Evolutionary conservation across 1,140 invertebrate species (phyloP), one percentile per base, ranked within the genome.

Genomic region (Camponotus pennsylvanicus): DNA sequence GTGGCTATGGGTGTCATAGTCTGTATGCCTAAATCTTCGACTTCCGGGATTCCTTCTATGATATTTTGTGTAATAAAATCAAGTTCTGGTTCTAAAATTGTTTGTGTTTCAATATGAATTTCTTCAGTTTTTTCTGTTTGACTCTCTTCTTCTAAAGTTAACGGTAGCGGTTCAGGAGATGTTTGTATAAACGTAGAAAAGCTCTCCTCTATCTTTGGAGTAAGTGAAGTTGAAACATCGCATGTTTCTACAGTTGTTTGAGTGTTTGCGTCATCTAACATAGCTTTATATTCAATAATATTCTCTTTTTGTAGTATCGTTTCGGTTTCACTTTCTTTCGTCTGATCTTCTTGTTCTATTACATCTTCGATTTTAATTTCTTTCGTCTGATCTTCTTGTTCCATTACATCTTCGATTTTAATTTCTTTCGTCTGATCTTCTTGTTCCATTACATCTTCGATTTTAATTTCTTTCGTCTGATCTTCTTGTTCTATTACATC

Each of bases 231-330:
- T 13, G 93, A 92, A 52, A 93, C 92, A 88, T 95, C 94, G 37
- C 90, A 86, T 42, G 92, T 94, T 89, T 94, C 93, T 73, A 94
- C 85, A 80, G 88, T 61, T 3, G 92, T 96, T 92, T 96, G 96
- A 64, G 95, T 95, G 79, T 96, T 95, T 4, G 92, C 95, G 91
- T 96, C 96, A 75, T 86, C 91, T 49, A 82, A 3, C 8, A 8
- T 2, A 18, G 8, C 15, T 82, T 82, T 42, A 15, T 1, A 1
- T 9, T 32, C 2, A n/a, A 21, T 9, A 4, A 64, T 63, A 70
- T 2, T 1, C 71, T 92, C 90, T 11, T 86, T 55, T 61, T 92
- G 78, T 42, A 80, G 9, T 11, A 32, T 90, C 13, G 88, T 84
- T 88, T 94, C 89, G 9, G 78, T 70, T 37, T 90, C 55, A 21